phyloP scores from a whole-genome alignment of 1,140 invertebrate genomes.

The Mesaphorura yosii region DNA sequence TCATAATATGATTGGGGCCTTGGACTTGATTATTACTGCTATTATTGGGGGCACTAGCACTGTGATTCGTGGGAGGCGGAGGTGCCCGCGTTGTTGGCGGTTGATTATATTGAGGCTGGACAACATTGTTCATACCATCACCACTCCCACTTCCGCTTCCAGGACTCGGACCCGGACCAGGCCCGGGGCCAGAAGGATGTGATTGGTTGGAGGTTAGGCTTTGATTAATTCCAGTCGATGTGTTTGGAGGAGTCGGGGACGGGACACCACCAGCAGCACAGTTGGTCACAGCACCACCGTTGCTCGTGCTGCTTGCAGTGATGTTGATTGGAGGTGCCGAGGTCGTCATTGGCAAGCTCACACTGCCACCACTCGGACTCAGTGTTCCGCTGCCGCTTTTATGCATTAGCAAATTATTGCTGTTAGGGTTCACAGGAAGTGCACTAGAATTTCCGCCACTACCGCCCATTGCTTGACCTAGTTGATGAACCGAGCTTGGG shows the following conservation, averaged over 20 bases:
- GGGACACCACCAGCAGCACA: constrained; percentile 1
- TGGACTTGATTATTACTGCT: too few species aligned
- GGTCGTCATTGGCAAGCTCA: not conserved
- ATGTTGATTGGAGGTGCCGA: constrained; percentile 2
- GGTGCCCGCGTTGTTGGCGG: too few species aligned
- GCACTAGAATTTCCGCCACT: not conserved
- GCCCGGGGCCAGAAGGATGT: constrained; percentile 63
- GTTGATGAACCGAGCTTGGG: constrained; percentile 48
- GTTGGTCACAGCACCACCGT: not conserved
- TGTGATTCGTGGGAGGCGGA: too few species aligned
- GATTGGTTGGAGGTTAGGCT: constrained; percentile 30
- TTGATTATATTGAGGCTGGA: too few species aligned
- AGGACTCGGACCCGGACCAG: constrained; percentile 32
- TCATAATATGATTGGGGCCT: too few species aligned
- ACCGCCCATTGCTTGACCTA: constrained; percentile 10
- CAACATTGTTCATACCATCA: not conserved
- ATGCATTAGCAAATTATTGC: not conserved
- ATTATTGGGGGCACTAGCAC: too few species aligned
- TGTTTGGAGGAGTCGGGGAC: constrained; percentile 42
- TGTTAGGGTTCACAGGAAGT: not conserved
- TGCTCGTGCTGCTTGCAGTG: not conserved
- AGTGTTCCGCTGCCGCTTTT: not conserved
- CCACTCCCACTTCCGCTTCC: constrained; percentile 3
- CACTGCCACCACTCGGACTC: not conserved
- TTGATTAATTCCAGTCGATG: constrained; percentile 3